Base-by-base conservation (phyloP, 2,113 vertebrate species). In the Orycteropus afer region DNA sequence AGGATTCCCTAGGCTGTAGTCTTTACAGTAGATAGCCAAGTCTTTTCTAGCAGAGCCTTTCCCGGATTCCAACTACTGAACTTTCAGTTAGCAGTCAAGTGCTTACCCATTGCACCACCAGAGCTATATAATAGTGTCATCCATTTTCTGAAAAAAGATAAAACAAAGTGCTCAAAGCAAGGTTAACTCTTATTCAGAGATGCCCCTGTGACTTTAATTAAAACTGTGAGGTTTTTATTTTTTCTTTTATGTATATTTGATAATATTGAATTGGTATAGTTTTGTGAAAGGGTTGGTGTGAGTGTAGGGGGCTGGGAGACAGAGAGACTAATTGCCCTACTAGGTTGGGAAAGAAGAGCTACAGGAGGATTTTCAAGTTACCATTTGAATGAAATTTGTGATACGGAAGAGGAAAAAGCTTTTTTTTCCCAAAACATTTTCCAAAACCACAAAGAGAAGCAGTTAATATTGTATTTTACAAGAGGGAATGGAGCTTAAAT, bases 391-490 rank as follows among this genome's bases (percentile, higher is more conserved):
- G 55, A 65, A 65, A 81, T 92, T 53, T 81, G 23, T 63, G 13
- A n/a, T n/a, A n/a, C n/a, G n/a, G 40, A 7, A 95, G 55, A 42
- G 32, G 45, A 55, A 11, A 59, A 40, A 59, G 45, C 73, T n/a
- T 34, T 82, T 81, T 77, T 47, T 25, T 53, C 15, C 65, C 65
- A 42, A 27, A 51, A 61, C 10, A 49, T 32, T 73, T 90, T 95
- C 37, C 73, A 63, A 69, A 47, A 53, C 79, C 45, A 5, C 3
- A 6, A 69, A 77, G 15, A 77, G 6, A 37, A 94, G 55, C 15
- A 53, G 63, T 96, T 73, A 29, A 29, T 87, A 63, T 1, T 82
- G 8, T 71, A 42, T 84, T 94, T 82, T 81, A 32, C 93, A 92
- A 71, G 34, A 57, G 34, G 81, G 59, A 78, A 37, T 27, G n/a